These are phyloP conservation scores for Coranthus polyacanthus DNA, from an alignment of 2,797 vertebrate species.

Conservation along the genomic window DNA sequence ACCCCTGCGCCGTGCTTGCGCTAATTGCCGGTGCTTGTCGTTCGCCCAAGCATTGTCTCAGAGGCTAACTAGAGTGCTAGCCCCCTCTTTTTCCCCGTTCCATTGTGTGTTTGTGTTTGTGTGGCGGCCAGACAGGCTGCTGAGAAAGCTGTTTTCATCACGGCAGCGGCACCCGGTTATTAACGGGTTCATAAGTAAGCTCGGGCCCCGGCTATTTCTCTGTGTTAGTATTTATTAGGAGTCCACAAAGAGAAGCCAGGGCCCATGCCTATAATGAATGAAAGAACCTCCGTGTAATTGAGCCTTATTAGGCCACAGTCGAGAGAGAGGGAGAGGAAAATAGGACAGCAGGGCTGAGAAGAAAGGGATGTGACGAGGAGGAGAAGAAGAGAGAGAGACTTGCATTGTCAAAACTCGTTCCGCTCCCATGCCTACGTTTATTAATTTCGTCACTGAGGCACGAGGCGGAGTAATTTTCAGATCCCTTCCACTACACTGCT, in stretches of 20 bases:
- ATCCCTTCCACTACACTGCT: constrained; percentile 78
- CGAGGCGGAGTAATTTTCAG: constrained; percentile 80
- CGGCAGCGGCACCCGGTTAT: constrained; percentile 87
- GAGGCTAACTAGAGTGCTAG: constrained; percentile 90
- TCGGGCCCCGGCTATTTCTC: constrained; percentile 89
- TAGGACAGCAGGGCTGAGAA: constrained; percentile 70
- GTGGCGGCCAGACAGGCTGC: constrained; percentile 84
- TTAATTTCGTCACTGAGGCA: constrained; percentile 82
- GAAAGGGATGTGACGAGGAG: constrained; percentile 70
- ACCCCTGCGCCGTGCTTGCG: constrained; percentile 87
- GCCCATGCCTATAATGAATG: constrained; percentile 90
- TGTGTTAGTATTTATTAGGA: constrained; percentile 91
- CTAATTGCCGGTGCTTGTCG: constrained; percentile 96
- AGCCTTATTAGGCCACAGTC: constrained; percentile 90
- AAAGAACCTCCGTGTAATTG: constrained; percentile 90
- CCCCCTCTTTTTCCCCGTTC: constrained; percentile 66
- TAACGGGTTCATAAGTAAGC: constrained; percentile 95
- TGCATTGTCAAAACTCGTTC: constrained; percentile 82
- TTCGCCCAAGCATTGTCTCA: constrained; percentile 91
- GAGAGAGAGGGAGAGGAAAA: constrained; percentile 67
- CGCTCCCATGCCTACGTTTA: constrained; percentile 78
- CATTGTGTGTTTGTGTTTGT: constrained; percentile 89
- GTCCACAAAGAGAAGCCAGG: constrained; percentile 89
- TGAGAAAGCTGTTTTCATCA: constrained; percentile 90
- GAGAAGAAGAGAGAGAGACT: constrained; percentile 60